A percentile compares a stretch with the other conserved stretches of the same genome.
Conservation (phyloP, 2,888 invertebrate species). For the Elmis aenea region DNA sequence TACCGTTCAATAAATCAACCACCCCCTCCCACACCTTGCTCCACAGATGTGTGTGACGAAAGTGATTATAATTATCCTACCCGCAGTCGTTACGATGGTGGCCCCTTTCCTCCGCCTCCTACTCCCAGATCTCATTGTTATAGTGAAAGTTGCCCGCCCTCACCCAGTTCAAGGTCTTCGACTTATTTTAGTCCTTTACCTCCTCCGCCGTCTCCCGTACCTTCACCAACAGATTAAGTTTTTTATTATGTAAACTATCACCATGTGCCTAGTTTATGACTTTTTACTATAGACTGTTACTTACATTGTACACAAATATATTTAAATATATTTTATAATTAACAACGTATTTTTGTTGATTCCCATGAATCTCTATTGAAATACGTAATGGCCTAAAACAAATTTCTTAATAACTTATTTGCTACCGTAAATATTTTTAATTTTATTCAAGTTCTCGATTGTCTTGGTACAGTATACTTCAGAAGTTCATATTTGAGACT, state of each 20-base stretch:
- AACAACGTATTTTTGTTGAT: too few species aligned
- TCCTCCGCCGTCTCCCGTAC: slow-evolving; percentile 82
- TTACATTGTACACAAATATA: slow-evolving; percentile 5
- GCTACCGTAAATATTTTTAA: too few species aligned
- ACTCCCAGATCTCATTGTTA: slow-evolving; percentile 72
- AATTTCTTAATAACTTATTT: too few species aligned
- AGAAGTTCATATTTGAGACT: too few species aligned
- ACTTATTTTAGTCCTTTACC: slow-evolving; percentile 76
- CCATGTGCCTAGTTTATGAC: slow-evolving; percentile 26
- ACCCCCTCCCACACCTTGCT: slow-evolving; percentile 92
- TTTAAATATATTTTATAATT: too few species aligned
- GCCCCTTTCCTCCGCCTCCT: slow-evolving; percentile 71
- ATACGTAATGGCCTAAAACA: too few species aligned
- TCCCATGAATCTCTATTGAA: too few species aligned
- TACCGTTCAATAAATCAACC: slow-evolving; percentile 69
- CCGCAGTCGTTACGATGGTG: slow-evolving; percentile 37
- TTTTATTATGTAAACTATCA: slow-evolving; percentile 5
- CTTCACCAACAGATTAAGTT: slow-evolving; percentile 50
- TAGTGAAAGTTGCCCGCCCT: slow-evolving; percentile 64
- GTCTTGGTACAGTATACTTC: too few species aligned
- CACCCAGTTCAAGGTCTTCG: slow-evolving; percentile 68
- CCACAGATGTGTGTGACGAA: slow-evolving; percentile 90
- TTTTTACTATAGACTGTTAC: background rate
- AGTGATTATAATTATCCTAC: slow-evolving; percentile 71
- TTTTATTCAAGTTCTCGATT: too few species aligned